Evolutionary conservation across 2,888 invertebrate species (phyloP).

Genomic region (Cosmopolites sordidus): DNA sequence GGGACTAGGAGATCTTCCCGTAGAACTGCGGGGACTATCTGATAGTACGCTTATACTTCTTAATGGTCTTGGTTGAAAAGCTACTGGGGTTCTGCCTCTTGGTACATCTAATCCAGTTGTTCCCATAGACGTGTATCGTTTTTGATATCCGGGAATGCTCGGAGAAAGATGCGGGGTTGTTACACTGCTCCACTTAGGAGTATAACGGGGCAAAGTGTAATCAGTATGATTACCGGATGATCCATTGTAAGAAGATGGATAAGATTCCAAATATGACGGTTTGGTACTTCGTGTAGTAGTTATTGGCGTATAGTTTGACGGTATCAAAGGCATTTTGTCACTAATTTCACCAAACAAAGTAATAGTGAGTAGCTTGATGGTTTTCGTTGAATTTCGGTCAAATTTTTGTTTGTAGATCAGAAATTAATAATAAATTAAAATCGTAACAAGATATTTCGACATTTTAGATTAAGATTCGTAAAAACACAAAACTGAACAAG

Average conservation of each 20-base stretch:
- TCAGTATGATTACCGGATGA: not conserved
- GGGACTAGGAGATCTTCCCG: conserved; percentile 35
- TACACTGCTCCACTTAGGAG: not conserved
- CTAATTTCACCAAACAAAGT: too few species aligned
- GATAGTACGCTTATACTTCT: conserved; percentile 44
- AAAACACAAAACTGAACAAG: conserved; percentile 8
- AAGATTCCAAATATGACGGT: conserved; percentile 27
- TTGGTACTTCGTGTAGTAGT: conserved; percentile 14
- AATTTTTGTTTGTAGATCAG: too few species aligned
- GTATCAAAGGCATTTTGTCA: conserved; percentile 27
- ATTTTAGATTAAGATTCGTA: not conserved
- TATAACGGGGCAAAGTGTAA: conserved; percentile 3
- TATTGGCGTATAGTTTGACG: conserved; percentile 25
- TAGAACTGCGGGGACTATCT: conserved; percentile 29
- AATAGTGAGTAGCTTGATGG: conserved; percentile 9
- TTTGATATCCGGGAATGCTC: conserved; percentile 8
- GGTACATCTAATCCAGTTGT: conserved; percentile 33
- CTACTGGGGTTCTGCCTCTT: conserved; percentile 33
- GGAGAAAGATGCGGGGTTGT: conserved; percentile 4
- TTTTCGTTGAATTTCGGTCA: too few species aligned
- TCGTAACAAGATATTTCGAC: too few species aligned
- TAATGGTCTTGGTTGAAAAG: conserved; percentile 43
- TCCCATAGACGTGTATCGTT: conserved; percentile 15
- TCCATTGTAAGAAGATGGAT: conserved; percentile 19
- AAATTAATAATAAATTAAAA: too few species aligned